phyloP scores from a whole-genome alignment of 2,888 invertebrate genomes.

The Ptychoptera contaminata region DNA sequence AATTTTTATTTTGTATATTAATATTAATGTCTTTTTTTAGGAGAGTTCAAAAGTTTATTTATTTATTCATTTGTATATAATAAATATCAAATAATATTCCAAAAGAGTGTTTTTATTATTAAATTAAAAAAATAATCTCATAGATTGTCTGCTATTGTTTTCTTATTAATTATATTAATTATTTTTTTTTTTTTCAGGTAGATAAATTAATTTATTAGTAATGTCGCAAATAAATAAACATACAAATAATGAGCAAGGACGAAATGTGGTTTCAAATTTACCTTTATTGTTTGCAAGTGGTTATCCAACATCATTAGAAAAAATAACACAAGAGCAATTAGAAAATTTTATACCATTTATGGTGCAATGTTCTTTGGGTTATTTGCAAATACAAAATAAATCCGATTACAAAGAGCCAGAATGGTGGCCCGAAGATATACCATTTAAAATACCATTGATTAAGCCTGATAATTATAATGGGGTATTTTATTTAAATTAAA shows the following conservation, averaged over 20 bases:
- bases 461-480: slow-evolving; percentile 36
- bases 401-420: slow-evolving; percentile 38
- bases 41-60: no score
- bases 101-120: no score
- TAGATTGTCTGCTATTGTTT: no score
- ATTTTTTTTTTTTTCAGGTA: neutral
- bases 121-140: no score
- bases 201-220: neutral
- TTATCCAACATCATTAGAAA: slow-evolving; percentile 48
- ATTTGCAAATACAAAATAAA: slow-evolving; percentile 33
- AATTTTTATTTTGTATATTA: no score
- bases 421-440: slow-evolving; percentile 55
- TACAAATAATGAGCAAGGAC: slow-evolving; percentile 10
- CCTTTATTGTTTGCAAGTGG: slow-evolving; percentile 56
- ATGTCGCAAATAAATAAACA: slow-evolving; percentile 4
- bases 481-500: slow-evolving; percentile 20
- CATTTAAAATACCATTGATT: slow-evolving; percentile 45
- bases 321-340: slow-evolving; percentile 43
- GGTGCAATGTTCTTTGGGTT: slow-evolving; percentile 59
- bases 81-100: no score
- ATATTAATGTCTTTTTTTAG: no score
- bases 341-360: slow-evolving; percentile 59
- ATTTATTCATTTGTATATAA: no score
- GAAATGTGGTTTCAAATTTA: slow-evolving; percentile 53
- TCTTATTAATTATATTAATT: no score